Base-by-base conservation (phyloP, 1,140 invertebrate species). In the Spodoptera litura region DNA sequence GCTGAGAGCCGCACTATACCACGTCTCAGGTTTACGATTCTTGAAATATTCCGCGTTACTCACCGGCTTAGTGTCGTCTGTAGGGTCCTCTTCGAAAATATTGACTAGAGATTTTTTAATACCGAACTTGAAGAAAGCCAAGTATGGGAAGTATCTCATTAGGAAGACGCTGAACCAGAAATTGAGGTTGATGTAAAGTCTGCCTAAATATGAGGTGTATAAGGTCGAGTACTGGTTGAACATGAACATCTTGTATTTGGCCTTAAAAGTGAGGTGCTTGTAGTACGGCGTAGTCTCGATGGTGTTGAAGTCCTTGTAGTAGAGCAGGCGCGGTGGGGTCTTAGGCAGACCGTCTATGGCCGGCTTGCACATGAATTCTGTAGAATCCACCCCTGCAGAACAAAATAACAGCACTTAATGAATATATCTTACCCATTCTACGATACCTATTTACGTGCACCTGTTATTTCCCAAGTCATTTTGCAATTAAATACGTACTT, bases 81-180 rank as follows among this genome's bases (percentile, higher is more conserved):
- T 79, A 0, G 90, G 91, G 55, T 89, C 88, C 61, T 95, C 93
- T 8, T 78, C 78, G 68, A 94, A 94, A 15, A 95, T 91, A 66
- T 93, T 89, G 0, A 93, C 87, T 11, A 88, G 87, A 0, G 94
- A 93, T 0, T 80, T 53, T 31, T 82, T 87, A 0, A 91, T 72
- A 11, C 94, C 94, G 35, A 91, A 94, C 70, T 85, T 88, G 55
- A 87, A 86, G 83, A 95, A 93, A 0, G 89, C 89, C 49, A 95
- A 70, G 71, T 90, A 95, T 0, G 94, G 94, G 78, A 93, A 93
- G 59, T 94, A 91, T 25, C 90, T 93, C 85, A 94, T 90, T 0
- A 95, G 74, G 6, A 90, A 77, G 8, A 93, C 12, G 66, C 83
- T 89, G 31, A 89, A 85, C 49, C 78, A 79, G 31, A 88, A 94